These are phyloP conservation scores for Taphrorychus bicolor DNA, from an alignment of 2,888 invertebrate genomes.

Conservation along the genomic window DNA sequence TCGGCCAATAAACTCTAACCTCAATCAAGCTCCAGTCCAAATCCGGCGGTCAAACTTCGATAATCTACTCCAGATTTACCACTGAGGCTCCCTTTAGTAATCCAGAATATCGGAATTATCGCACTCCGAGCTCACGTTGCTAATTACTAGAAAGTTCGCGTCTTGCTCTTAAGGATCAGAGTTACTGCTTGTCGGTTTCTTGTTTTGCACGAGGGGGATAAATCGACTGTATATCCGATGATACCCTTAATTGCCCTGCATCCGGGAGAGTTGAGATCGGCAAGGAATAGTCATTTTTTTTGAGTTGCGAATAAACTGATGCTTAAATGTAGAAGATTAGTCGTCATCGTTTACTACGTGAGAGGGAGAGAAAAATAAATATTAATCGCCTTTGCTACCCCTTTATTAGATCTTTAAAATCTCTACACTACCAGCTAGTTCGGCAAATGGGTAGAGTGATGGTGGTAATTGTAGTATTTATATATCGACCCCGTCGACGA, in stretches of 20 bases:
- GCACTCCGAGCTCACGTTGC: slow-evolving; percentile 55
- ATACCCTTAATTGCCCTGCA: slow-evolving; percentile 16
- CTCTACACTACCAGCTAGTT: no score
- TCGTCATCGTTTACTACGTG: no score
- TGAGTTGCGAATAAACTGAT: no score
- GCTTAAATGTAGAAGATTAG: no score
- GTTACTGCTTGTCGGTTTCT: slow-evolving; percentile 13
- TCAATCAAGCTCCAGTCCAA: neutral
- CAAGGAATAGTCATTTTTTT: neutral
- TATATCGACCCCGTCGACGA: no score
- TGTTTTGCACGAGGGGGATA: slow-evolving; percentile 10
- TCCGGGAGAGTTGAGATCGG: neutral
- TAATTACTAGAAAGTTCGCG: slow-evolving; percentile 57
- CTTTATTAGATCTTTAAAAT: no score
- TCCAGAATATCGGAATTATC: slow-evolving; percentile 51
- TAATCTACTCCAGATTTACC: slow-evolving; percentile 19
- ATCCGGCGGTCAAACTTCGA: slow-evolving; percentile 18
- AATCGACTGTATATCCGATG: slow-evolving; percentile 6
- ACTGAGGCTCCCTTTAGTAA: slow-evolving; percentile 1
- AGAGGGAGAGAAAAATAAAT: no score
- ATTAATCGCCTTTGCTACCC: no score
- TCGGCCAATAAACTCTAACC: neutral
- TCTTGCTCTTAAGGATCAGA: slow-evolving; percentile 13
- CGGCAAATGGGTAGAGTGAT: no score
- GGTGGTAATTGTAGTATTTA: no score